phyloP scores from a whole-genome alignment of 2,888 invertebrate genomes.

The Eubasilissa splendida region DNA sequence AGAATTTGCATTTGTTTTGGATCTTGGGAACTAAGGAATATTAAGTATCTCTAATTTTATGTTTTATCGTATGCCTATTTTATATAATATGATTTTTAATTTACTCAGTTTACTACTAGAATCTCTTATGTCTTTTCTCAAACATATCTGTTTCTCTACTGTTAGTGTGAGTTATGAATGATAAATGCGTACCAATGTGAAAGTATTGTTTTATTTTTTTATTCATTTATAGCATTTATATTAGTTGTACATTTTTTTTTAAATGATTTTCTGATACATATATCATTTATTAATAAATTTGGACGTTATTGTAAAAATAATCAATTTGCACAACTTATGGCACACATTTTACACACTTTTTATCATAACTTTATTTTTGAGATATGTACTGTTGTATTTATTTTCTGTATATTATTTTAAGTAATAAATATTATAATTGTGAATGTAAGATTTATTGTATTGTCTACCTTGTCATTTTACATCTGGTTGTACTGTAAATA shows the following conservation, averaged over 20 bases:
- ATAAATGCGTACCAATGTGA: not conserved
- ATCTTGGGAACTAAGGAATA: not conserved
- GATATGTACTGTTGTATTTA: constrained; percentile 29
- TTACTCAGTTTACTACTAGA: constrained; percentile 13
- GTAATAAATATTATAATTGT: constrained; percentile 17
- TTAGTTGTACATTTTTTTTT: constrained; percentile 25
- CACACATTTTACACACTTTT: constrained; percentile 43
- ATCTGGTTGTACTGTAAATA: constrained; percentile 11
- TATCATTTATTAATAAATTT: constrained; percentile 7
- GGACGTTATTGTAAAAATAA: constrained; percentile 35
- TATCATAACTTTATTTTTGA: constrained; percentile 28
- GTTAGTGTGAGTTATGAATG: constrained; percentile 3
- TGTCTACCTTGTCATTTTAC: constrained; percentile 9
- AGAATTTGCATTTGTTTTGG: constrained; percentile 10
- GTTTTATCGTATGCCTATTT: not conserved
- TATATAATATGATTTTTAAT: not conserved
- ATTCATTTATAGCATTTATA: constrained; percentile 13
- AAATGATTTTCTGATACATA: constrained; percentile 11
- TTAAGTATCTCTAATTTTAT: too few relatives aligned
- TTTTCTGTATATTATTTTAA: constrained; percentile 36
- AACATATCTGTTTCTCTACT: constrained; percentile 7
- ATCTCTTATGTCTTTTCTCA: constrained; percentile 20
- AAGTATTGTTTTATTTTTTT: not conserved
- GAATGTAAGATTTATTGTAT: constrained; percentile 18
- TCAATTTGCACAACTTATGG: constrained; percentile 39